Evolutionary conservation across 2,888 invertebrate species (phyloP), one percentile per base, ranked within the genome.

Genomic region (Watsonalla cultraria): DNA sequence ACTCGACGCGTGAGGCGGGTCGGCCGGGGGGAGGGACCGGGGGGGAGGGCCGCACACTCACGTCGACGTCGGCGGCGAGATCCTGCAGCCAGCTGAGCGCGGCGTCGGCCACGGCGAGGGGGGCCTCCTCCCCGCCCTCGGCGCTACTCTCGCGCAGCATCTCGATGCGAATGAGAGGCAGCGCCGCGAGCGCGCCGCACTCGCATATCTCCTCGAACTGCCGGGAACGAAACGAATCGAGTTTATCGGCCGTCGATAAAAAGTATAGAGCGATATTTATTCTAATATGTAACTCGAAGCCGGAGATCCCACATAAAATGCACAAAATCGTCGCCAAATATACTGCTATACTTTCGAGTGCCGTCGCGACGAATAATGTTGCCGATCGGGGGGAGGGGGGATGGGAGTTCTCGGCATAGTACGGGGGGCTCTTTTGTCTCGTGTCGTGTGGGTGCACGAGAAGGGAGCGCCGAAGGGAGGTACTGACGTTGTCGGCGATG

Each of bases 61-160:
- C 70, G 51, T 65, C 68, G 11, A 63, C 53, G 53, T 68, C 66
- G 35, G 56, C 60, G 54, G 68, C 61, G 56, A 64, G 90, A 78
- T 70, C 82, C 7, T 78, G 72, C 59, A 94, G 87, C 94, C 94
- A 95, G 54, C 92, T 91, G 37, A 94, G 86, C 52, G 94, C 93
- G 55, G 94, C 91, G 61, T 91, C 92, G 56, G 94, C 93, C 47
- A 94, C 87, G 48, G 93, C 92, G 35, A 84, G 86, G 52, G 92
- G 89, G 53, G 91, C 86, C 65, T 91, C 92, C 61, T 81, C 80
- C 52, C 87, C 93, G 90, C 94, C 94, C 74, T 94, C 94, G 61
- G 94, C 93, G 66, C 93, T 92, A 13, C 94, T 93, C 74, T 94
- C 94, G 74, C 95, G 95, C 63, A 96, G 83, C 61, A 96, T 92